Evolutionary conservation across 2,888 invertebrate genomes (phyloP), one percentile per base, ranked within the genome.

Genomic region (Aproaerema taeniolella): DNA sequence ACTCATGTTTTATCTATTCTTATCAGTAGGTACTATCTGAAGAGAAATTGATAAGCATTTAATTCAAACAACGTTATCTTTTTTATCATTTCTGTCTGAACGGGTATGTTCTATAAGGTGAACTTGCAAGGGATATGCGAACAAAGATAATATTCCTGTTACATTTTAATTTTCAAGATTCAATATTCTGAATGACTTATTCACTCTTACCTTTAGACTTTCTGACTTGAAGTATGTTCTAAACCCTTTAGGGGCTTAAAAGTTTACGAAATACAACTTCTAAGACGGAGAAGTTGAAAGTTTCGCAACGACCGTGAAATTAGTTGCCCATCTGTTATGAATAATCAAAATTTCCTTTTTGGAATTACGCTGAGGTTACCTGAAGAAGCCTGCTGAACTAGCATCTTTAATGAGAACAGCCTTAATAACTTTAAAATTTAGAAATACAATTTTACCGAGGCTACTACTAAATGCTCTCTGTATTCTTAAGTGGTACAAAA

Each of bases 221-320:
- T 28, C 38, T 8, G 24, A 38, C 38, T 38, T 14, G 24, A 36
- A 36, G 20, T 38, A 15, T 20, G 31, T 38, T 36, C 13, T 20
- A 12, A 38, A 12, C 34, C 34, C 34, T 34, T 26, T n/a, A n/a
- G 13, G 31, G 31, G 35, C 13, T 28, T 15, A 5, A 9, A 25
- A 35, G 10, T 28, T 35, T 26, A 26, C 15, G 13, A 30, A 30
- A 38, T 24, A 38, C 20, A 24, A 17, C 12, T 9, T 12, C 30
- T 14, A n/a, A 37, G 10, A 24, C 26, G 11, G 17, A 29, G 36
- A 8, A n/a, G 12, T 36, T 13, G 15, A 17, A 28, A 29, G 16
- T 11, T 11, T 17, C 9, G n/a, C 26, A 26, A 3, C 26, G 26
- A 26, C n/a, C n/a, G 26, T n/a, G n/a, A 26, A n/a, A 26, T 26